Evolutionary conservation across 2,888 invertebrate species (phyloP).

Genomic region (Miltochrista miniata): DNA sequence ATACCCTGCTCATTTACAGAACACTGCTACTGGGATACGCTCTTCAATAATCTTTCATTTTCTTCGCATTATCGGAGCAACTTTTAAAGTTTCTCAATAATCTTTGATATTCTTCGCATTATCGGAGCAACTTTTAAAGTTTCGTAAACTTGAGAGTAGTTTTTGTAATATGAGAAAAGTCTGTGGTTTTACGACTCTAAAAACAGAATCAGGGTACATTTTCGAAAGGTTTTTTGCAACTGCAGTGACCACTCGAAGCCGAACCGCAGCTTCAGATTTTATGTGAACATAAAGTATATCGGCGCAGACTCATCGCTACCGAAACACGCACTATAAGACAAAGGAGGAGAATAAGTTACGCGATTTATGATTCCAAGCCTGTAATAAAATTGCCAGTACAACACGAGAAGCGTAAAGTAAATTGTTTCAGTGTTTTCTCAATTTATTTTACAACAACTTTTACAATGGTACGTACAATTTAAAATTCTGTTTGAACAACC

Average conservation of each 20-base stretch:
- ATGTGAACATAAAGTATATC: slow-evolving; percentile 56
- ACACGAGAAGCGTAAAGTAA: neutral
- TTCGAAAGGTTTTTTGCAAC: slow-evolving; percentile 15
- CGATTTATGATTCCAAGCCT: slow-evolving; percentile 16
- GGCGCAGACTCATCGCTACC: slow-evolving; percentile 38
- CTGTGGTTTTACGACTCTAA: neutral
- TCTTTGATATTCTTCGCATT: slow-evolving; percentile 31
- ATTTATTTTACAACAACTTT: no score
- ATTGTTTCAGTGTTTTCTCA: neutral
- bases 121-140: slow-evolving; percentile 9
- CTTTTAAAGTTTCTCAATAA: slow-evolving; percentile 23
- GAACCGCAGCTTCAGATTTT: slow-evolving; percentile 51
- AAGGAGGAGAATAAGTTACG: slow-evolving; percentile 20
- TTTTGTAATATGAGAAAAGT: no score
- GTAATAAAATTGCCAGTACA: neutral
- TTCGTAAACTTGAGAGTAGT: neutral
- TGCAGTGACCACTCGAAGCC: slow-evolving; percentile 32
- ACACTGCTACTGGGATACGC: slow-evolving; percentile 68
- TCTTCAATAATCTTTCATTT: slow-evolving; percentile 33
- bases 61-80: slow-evolving; percentile 18
- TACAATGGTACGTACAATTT: no score
- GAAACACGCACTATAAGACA: slow-evolving; percentile 34
- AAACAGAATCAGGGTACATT: slow-evolving; percentile 10
- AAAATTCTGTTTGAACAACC: no score
- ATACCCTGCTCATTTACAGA: slow-evolving; percentile 56